phyloP scores from a whole-genome alignment of 2,888 invertebrate genomes.

The Drosophila antonietae region DNA sequence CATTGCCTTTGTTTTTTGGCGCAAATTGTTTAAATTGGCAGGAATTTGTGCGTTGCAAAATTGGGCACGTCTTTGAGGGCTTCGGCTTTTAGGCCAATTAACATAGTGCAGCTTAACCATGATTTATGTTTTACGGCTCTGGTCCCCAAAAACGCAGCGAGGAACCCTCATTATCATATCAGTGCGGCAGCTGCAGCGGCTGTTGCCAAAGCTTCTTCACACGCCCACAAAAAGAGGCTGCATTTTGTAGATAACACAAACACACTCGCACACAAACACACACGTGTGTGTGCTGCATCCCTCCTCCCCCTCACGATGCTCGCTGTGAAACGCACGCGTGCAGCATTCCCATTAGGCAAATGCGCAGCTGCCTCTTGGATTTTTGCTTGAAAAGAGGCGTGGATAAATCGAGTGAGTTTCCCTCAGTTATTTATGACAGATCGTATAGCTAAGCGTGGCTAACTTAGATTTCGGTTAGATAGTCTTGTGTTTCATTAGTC shows the following conservation, averaged over 20 bases:
- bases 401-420: slow-evolving; percentile 62
- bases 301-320: background rate
- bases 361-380: slow-evolving; percentile 43
- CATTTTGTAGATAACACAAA: slow-evolving; percentile 56
- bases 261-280: slow-evolving; percentile 22
- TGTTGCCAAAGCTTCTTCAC: slow-evolving; percentile 48
- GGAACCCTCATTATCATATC: slow-evolving; percentile 77
- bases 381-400: slow-evolving; percentile 52
- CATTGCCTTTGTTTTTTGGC: slow-evolving; percentile 51
- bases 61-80: slow-evolving; percentile 39
- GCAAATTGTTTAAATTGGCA: slow-evolving; percentile 77
- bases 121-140: slow-evolving; percentile 62
- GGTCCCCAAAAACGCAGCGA: slow-evolving; percentile 14
- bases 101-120: slow-evolving; percentile 78
- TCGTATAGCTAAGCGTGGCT: slow-evolving; percentile 37
- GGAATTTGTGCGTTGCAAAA: slow-evolving; percentile 65
- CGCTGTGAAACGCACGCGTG: slow-evolving; percentile 43
- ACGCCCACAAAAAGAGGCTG: slow-evolving; percentile 40
- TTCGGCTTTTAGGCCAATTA: slow-evolving; percentile 65
- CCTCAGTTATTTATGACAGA: slow-evolving; percentile 62
- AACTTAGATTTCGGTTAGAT: slow-evolving; percentile 69
- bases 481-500: slow-evolving; percentile 47
- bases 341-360: slow-evolving; percentile 69
- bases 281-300: slow-evolving; percentile 36
- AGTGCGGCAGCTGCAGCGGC: slow-evolving; percentile 56